Conservation (phyloP, 2,113 vertebrate species). For the Nansenia antarctica region DNA sequence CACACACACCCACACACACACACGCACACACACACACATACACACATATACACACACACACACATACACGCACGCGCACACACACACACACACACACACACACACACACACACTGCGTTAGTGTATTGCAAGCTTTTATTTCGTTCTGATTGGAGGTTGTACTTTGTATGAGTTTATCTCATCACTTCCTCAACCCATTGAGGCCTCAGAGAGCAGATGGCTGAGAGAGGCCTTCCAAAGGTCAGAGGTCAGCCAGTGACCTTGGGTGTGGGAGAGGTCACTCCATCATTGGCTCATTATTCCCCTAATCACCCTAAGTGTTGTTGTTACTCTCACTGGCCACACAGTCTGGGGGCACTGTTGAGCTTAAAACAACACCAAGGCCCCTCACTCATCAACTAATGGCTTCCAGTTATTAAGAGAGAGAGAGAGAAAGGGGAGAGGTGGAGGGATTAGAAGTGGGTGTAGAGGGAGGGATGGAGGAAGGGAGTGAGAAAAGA, state of each 20-base stretch:
- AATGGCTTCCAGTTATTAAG: slow-evolving; percentile 62
- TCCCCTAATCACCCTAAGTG: slow-evolving; percentile 58
- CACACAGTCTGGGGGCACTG: slow-evolving; percentile 47
- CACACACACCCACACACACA: not conserved
- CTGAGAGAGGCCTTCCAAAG: slow-evolving; percentile 25
- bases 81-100: not conserved
- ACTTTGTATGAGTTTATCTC: slow-evolving; percentile 22
- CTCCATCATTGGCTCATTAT: slow-evolving; percentile 64
- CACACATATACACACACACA: not conserved
- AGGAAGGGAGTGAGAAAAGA: not conserved
- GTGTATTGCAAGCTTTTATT: not conserved
- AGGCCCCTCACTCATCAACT: slow-evolving; percentile 57
- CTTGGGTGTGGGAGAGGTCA: slow-evolving; percentile 54
- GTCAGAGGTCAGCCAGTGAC: slow-evolving; percentile 52
- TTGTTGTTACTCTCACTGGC: slow-evolving; percentile 44
- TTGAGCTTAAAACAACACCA: slow-evolving; percentile 67
- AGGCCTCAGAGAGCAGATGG: slow-evolving; percentile 8
- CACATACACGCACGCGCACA: not conserved
- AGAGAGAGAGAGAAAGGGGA: too few relatives aligned
- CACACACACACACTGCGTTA: not conserved
- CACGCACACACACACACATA: not conserved
- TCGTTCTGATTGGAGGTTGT: not conserved
- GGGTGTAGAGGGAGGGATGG: not conserved
- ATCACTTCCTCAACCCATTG: not conserved
- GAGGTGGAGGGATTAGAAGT: not conserved